Evolutionary conservation across 2,888 invertebrate species (phyloP), one percentile per base, ranked within the genome.

Genomic region (Drosophila mimetica): DNA sequence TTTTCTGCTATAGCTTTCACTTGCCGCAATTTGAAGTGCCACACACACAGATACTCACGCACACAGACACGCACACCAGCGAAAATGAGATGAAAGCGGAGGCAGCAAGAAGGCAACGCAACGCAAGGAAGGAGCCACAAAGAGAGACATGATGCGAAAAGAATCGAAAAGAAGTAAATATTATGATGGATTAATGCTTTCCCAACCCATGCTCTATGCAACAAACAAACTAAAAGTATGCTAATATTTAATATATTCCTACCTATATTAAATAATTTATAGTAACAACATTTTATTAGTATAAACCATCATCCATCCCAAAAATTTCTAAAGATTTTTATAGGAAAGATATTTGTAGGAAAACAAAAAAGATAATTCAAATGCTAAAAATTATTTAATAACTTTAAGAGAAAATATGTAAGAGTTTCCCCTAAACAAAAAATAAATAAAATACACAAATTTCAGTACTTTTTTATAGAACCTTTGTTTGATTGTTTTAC

Each of bases 1-100:
- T 82, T 82, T 82, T 82, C 80, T 83, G 80, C 52, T 82, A 55
- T 63, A 71, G 86, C 76, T 76, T 78, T 79, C 76, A 67, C 79
- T 61, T 71, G 52, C 60, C 79, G 85, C 79, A 64, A 25, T 36
- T 64, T 51, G 41, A 63, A 63, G 65, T 63, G 63, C 28, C 47
- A 39, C 81, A 42, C 81, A 65, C 41, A 39, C 18, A 36, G 46
- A 53, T 32, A 34, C 28, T 52, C 52, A 64, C 60, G 28, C 47
- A 42, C 34, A 44, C 32, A 18, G 34, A 13, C 37, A 44, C 32
- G 14, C 22, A 14, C 46, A 14, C 51, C 34, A n/a, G 3, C 36
- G 20, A 51, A 44, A 46, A 37, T 9, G 7, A 46, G 64, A 41
- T 69, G 34, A 36, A 41, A 48, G 20, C 57, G 63, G 65, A 52